Percentiles rank a stretch among this genome's conserved stretches.
Evolutionary conservation across 2,797 vertebrate genomes (phyloP).

Genomic region (Gobionotothen gibberifrons): DNA sequence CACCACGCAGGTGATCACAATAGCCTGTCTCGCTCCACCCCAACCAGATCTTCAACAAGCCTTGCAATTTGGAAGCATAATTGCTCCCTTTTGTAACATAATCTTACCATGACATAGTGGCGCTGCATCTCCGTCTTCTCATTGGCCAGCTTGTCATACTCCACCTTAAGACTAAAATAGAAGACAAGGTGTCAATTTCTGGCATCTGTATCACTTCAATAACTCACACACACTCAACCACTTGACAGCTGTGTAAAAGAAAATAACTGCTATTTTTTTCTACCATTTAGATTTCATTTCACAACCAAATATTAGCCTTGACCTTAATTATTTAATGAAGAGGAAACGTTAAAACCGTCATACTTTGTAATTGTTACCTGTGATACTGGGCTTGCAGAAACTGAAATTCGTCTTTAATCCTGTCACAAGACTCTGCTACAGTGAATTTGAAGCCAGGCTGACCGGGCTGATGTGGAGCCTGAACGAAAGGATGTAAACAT

Average conservation of each 20-base stretch:
- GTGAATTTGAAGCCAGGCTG: conserved; percentile 98
- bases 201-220: conserved; percentile 56
- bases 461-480: conserved; percentile 95
- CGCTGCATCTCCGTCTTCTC: conserved; percentile 99
- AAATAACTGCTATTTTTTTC: conserved; percentile 26
- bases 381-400: conserved; percentile 96
- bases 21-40: conserved; percentile 69
- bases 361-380: conserved; percentile 85
- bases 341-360: conserved; percentile 30
- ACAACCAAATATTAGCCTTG: conserved; percentile 39
- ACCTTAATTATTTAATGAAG: conserved; percentile 28
- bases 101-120: conserved; percentile 97
- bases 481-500: conserved; percentile 51
- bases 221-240: conserved; percentile 64
- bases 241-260: conserved; percentile 39
- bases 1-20: conserved; percentile 79
- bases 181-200: conserved; percentile 79
- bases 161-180: conserved; percentile 94
- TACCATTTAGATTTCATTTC: conserved; percentile 23
- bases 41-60: conserved; percentile 69
- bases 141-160: conserved; percentile 96
- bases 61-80: conserved; percentile 75
- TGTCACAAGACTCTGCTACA: conserved; percentile 94
- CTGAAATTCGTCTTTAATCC: conserved; percentile 98
- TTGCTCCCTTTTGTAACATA: conserved; percentile 72